A percentile compares a stretch with the other conserved stretches of the same genome.
phyloP scores from a whole-genome alignment of 1,140 invertebrate genomes.

The Palaemon carinicauda region DNA sequence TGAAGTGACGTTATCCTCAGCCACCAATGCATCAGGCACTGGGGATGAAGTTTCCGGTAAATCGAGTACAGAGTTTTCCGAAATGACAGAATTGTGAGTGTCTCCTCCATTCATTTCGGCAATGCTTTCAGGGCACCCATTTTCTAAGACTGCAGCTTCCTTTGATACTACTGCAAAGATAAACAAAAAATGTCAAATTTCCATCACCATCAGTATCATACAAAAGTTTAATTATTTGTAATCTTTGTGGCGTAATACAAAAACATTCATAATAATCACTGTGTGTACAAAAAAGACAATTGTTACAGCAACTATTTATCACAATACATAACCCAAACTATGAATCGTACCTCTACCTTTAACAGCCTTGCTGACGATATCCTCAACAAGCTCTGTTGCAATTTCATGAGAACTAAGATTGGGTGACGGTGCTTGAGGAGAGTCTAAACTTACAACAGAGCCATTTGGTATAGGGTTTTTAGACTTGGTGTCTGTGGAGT shows the following conservation, averaged over 20 bases:
- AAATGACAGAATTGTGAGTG: neutral
- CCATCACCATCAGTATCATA: too few species aligned
- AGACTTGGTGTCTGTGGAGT: neutral
- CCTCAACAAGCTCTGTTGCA: conserved; percentile 40
- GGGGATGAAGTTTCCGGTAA: neutral
- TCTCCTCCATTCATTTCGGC: neutral
- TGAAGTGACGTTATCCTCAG: neutral
- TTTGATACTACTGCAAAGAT: neutral
- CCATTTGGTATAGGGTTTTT: conserved; percentile 5
- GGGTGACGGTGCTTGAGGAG: neutral
- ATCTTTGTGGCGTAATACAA: too few species aligned
- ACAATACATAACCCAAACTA: neutral
- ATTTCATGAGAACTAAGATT: conserved; percentile 28
- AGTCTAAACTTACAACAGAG: neutral
- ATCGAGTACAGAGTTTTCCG: neutral
- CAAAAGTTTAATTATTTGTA: too few species aligned
- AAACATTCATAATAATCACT: too few species aligned
- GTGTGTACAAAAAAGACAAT: too few species aligned
- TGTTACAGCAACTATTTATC: too few species aligned
- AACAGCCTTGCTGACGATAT: conserved; percentile 46
- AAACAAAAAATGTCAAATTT: too few species aligned
- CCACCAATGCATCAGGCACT: neutral
- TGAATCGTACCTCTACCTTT: too few species aligned
- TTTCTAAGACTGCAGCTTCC: neutral
- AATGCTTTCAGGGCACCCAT: neutral